Evolutionary conservation across 2,888 invertebrate genomes (phyloP).

Genomic region (Dorcus parallelipipedus): DNA sequence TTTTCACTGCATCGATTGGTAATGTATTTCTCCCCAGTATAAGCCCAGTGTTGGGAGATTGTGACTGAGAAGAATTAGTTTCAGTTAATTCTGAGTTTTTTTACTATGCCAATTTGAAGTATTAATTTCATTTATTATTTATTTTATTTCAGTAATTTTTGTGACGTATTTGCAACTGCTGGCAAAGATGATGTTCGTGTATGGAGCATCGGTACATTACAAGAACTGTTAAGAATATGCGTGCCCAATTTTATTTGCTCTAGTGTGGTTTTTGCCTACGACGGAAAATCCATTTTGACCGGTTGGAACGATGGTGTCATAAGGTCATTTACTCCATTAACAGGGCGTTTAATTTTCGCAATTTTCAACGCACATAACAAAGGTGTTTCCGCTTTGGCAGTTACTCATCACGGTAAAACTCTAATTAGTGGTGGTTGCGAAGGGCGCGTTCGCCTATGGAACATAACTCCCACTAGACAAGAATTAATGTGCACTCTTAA

Average conservation of each 20-base stretch:
- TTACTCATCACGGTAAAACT: constrained; percentile 65
- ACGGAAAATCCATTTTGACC: constrained; percentile 78
- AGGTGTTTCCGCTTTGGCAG: constrained; percentile 75
- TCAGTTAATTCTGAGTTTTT: no score
- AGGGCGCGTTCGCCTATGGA: constrained; percentile 86
- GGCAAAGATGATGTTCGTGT: constrained; percentile 82
- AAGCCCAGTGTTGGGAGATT: no score
- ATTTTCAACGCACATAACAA: constrained; percentile 88
- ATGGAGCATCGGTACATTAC: constrained; percentile 73
- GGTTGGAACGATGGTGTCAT: constrained; percentile 84
- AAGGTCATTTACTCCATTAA: constrained; percentile 77
- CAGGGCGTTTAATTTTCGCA: constrained; percentile 75
- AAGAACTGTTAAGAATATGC: constrained; percentile 77
- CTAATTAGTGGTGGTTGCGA: constrained; percentile 89
- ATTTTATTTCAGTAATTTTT: constrained; percentile 60
- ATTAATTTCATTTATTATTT: not conserved
- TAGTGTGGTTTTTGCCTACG: constrained; percentile 69
- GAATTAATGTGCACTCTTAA: constrained; percentile 72
- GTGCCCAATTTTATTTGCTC: constrained; percentile 88
- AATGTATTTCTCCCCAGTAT: no score
- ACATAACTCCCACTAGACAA: constrained; percentile 65
- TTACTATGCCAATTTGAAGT: no score
- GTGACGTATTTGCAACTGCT: constrained; percentile 84
- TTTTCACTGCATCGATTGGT: no score
- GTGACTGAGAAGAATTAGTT: no score